phyloP scores from a whole-genome alignment of 2,113 vertebrate genomes.

The Probosciger aterrimus region DNA sequence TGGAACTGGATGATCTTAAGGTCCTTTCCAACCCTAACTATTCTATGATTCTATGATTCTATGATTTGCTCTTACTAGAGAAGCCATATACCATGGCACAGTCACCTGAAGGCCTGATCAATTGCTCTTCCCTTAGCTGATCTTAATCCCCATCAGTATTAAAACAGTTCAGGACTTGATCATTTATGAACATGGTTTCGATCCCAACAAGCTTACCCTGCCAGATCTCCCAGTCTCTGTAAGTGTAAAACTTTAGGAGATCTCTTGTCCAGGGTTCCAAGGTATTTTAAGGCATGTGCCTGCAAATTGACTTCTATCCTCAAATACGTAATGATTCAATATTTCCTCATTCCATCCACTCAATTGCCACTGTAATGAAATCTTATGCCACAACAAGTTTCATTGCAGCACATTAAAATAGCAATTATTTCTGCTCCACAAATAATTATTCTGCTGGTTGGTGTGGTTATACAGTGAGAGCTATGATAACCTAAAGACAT shows the following conservation, averaged over 20 bases:
- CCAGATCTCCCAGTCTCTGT: fast-evolving
- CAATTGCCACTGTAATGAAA: neutral
- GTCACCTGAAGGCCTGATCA: neutral
- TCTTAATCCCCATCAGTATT: neutral
- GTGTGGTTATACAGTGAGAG: neutral
- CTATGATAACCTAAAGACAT: neutral
- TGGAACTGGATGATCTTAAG: no score
- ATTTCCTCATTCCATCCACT: neutral
- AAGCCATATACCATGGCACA: neutral
- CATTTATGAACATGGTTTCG: neutral
- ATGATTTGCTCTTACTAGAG: neutral
- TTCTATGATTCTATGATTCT: no score
- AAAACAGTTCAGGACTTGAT: neutral
- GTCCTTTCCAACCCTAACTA: no score
- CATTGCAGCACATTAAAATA: neutral
- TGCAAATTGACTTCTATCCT: neutral
- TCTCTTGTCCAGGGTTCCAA: neutral
- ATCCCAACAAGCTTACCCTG: neutral
- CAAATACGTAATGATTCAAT: neutral
- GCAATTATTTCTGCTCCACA: neutral
- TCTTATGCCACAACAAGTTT: neutral
- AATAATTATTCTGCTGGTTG: neutral
- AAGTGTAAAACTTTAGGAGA: neutral
- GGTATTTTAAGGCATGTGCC: fast-evolving
- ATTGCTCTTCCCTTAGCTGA: neutral